Percentiles rank a stretch among this genome's conserved stretches.
These are phyloP conservation scores for Pristionchus japonicus DNA, from an alignment of 2,888 invertebrate genomes.

Conservation along the genomic window DNA sequence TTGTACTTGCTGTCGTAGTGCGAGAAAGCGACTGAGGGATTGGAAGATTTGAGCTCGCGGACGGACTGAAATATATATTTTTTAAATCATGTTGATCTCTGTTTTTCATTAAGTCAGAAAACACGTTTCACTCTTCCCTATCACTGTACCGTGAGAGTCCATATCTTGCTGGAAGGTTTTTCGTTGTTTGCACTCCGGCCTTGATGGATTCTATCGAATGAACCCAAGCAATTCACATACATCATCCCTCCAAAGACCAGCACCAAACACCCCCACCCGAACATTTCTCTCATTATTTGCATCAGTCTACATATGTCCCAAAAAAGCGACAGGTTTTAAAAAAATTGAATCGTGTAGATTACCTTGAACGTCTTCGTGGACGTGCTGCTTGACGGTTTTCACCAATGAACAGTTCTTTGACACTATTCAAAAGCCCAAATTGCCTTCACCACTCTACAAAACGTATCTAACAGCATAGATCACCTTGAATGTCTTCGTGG, in stretches of 20 bases:
- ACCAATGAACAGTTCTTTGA: not conserved
- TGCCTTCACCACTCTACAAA: too few species aligned
- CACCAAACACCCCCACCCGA: too few species aligned
- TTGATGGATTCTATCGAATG: not conserved
- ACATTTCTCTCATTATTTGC: too few species aligned
- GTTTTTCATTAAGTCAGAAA: not conserved
- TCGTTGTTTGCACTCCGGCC: not conserved
- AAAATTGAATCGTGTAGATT: too few species aligned
- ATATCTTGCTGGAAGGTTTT: too few species aligned
- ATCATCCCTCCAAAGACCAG: too few species aligned
- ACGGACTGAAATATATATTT: slow-evolving; percentile 25
- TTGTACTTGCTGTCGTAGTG: slow-evolving; percentile 57
- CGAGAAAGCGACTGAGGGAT: slow-evolving; percentile 42
- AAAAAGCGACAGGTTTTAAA: too few species aligned
- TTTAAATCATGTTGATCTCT: not conserved
- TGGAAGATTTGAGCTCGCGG: slow-evolving; percentile 23
- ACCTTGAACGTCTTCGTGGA: slow-evolving; percentile 30
- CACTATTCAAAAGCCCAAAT: too few species aligned
- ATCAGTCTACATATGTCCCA: too few species aligned
- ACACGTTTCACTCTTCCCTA: not conserved
- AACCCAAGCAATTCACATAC: not conserved
- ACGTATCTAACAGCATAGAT: too few species aligned
- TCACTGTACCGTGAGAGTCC: too few species aligned
- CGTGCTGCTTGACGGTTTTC: not conserved
- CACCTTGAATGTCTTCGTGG: slow-evolving; percentile 27